These are phyloP conservation scores for Empis stercorea DNA, from an alignment of 2,888 invertebrate genomes.

Conservation along the genomic window DNA sequence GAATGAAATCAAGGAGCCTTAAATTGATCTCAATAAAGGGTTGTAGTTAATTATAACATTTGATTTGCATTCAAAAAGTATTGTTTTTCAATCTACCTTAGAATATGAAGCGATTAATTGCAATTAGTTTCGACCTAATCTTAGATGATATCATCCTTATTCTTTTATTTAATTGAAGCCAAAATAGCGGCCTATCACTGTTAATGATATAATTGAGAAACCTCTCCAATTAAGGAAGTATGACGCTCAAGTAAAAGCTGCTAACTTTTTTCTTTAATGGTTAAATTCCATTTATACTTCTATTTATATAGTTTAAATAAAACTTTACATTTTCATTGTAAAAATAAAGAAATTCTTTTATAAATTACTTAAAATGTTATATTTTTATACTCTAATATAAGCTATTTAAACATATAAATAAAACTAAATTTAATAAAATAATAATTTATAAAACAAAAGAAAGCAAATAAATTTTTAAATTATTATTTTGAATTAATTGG, in stretches of 20 bases:
- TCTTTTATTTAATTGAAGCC: constrained; percentile 47
- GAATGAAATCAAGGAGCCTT: constrained; percentile 49
- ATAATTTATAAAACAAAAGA: constrained; percentile 37
- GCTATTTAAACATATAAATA: constrained; percentile 29
- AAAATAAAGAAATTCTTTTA: constrained; percentile 38
- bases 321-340: constrained; percentile 55
- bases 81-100: constrained; percentile 30
- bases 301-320: constrained; percentile 51
- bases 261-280: constrained; percentile 48
- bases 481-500: constrained; percentile 38
- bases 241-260: constrained; percentile 42
- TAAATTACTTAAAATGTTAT: constrained; percentile 26
- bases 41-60: constrained; percentile 39
- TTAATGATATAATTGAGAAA: constrained; percentile 48
- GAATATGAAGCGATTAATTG: constrained; percentile 38
- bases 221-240: constrained; percentile 50
- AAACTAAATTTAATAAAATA: constrained; percentile 18
- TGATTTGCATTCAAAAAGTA: constrained; percentile 40
- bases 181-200: constrained; percentile 51
- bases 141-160: constrained; percentile 36
- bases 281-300: constrained; percentile 39
- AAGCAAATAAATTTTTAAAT: constrained; percentile 40
- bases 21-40: constrained; percentile 37
- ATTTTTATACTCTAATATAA: constrained; percentile 35
- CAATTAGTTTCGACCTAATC: constrained; percentile 43